phyloP scores from a whole-genome alignment of 2,888 invertebrate species.

The Steinernema hermaphroditum region DNA sequence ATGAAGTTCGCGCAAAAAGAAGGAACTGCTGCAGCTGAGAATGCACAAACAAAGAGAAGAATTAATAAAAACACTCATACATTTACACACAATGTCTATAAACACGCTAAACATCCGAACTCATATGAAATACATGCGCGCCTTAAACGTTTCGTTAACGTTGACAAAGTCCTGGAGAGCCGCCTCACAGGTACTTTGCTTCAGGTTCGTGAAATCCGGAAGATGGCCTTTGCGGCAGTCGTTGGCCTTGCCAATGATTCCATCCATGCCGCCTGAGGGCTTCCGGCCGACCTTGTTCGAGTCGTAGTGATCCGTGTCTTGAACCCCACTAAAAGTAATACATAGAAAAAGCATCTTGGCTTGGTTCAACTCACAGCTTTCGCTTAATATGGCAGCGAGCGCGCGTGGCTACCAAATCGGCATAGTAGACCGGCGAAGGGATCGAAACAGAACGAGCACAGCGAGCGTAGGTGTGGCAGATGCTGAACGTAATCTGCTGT shows the following conservation, averaged over 20 bases:
- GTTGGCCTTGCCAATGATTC: conserved; percentile 2
- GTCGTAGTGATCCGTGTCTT: conserved; percentile 39
- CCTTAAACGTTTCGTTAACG: conserved; percentile 55
- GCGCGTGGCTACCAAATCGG: conserved; percentile 60
- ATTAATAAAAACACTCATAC: too few relatives aligned
- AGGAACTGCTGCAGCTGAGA: conserved; percentile 39
- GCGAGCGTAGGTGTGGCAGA: conserved; percentile 63
- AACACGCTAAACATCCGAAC: not conserved
- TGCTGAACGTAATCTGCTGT: conserved; percentile 57
- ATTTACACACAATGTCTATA: too few relatives aligned
- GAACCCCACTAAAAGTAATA: conserved; percentile 37
- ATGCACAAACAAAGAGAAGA: conserved; percentile 3
- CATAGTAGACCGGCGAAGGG: conserved; percentile 61
- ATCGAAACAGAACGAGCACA: conserved; percentile 60
- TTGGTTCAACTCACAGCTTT: conserved; percentile 50
- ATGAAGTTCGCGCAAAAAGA: conserved; percentile 53
- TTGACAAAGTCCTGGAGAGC: conserved; percentile 56
- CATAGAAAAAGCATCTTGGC: not conserved
- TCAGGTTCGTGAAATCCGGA: not conserved
- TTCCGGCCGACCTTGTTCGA: not conserved
- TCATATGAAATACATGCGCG: conserved; percentile 56
- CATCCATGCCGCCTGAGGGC: conserved; percentile 1
- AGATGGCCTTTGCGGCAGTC: not conserved
- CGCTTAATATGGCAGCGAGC: conserved; percentile 61
- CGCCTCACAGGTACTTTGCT: conserved; percentile 40